These are phyloP conservation scores for Dendrocincla fuliginosa DNA, from an alignment of 2,797 vertebrate species.

Conservation along the genomic window DNA sequence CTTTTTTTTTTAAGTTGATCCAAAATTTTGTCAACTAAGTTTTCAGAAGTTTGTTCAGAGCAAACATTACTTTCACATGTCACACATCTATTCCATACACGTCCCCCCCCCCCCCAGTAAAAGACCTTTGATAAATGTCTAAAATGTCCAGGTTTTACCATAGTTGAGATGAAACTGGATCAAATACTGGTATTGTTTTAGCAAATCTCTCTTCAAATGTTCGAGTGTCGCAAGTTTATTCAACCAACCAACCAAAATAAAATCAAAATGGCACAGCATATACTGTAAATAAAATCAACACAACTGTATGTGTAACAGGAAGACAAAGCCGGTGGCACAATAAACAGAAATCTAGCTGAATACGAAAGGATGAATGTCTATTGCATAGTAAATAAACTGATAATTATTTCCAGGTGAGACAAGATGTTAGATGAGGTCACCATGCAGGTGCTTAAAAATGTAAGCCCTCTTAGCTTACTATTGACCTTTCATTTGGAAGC, in stretches of 20 bases:
- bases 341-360: conserved; percentile 75
- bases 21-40: conserved; percentile 80
- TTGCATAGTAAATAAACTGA: conserved; percentile 93
- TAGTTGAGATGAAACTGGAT: conserved; percentile 83
- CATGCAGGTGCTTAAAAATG: conserved; percentile 72
- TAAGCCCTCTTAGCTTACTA: conserved; percentile 75
- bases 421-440: conserved; percentile 74
- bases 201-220: conserved; percentile 79
- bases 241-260: conserved; percentile 77
- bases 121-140: conserved; percentile 79
- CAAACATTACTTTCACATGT: conserved; percentile 76
- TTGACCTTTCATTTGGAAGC: conserved; percentile 77
- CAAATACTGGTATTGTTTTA: conserved; percentile 79
- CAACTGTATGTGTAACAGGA: conserved; percentile 77
- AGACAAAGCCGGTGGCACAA: conserved; percentile 82
- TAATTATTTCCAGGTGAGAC: conserved; percentile 76
- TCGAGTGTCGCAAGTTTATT: conserved; percentile 84
- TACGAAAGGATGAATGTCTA: conserved; percentile 79
- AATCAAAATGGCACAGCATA: conserved; percentile 82
- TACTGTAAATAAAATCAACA: conserved; percentile 72
- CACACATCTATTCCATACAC: conserved; percentile 72
- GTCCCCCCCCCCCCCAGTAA: conserved; percentile 68
- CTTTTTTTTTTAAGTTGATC: conserved; percentile 77
- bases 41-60: conserved; percentile 75
- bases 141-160: conserved; percentile 80